Base-by-base conservation (phyloP, 2,113 vertebrate genomes). In the Alexandromys fortis region DNA sequence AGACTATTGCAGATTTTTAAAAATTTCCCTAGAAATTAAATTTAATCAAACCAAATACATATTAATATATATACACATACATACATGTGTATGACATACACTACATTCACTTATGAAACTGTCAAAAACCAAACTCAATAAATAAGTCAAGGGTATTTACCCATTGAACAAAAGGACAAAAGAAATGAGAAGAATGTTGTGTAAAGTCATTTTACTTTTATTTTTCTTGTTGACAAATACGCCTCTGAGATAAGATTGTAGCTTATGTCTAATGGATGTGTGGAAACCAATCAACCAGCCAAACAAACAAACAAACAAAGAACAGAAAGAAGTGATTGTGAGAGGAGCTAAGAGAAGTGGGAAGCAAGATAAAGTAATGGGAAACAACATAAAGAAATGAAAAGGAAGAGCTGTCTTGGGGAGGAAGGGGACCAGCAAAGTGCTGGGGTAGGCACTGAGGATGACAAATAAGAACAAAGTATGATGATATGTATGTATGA, bases 1-100 rank as follows among this genome's bases (percentile, higher is more conserved):
- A 79, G 35, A 77, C n/a, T 77, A 73, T 81, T 79, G 9, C 7
- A 79, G 45, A 78, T 61, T 26, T 75, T 52, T 52, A 2, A 28
- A 10, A 75, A 81, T 70, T 92, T 88, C 49, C 82, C 42, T 63
- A 86, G 26, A 92, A 67, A 47, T 95, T 93, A 94, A 89, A n/a
- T 70, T 79, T n/a, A 92, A 89, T 78, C 73, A 28, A 68, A 14
- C 26, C 33, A 58, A 42, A 14, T 49, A n/a, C 55, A 52, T 35
- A 67, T 42, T 42, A 61, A 83, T 14, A 8, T 52, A 14, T 35
- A 58, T 7, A 30, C 4, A 58, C 24, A 55, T 52, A 26, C 9
- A 58, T 55, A 58, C 3, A 30, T 38, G 12, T 55, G 12, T 55
- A 52, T 14, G 30, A 47, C 11, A 67, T 49, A 30, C 1, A 33